These are phyloP conservation scores for Nyctalus aviator DNA, from an alignment of 2,797 vertebrate genomes.

Conservation along the genomic window DNA sequence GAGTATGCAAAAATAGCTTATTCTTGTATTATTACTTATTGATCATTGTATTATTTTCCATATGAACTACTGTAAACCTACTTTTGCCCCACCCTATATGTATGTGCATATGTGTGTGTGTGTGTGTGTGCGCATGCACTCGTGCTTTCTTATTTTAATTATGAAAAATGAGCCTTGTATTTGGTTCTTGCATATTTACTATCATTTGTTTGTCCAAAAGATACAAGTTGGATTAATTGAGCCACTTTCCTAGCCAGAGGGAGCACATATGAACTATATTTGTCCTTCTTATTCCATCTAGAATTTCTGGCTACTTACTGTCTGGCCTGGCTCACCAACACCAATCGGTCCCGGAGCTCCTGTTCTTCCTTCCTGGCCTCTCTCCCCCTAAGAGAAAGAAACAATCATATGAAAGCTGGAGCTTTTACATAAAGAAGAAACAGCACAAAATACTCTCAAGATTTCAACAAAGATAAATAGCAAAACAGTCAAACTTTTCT, in stretches of 20 bases:
- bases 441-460: background rate
- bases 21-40: too few relatives aligned
- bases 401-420: background rate
- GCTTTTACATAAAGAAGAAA: conserved; percentile 54
- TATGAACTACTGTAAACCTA: background rate
- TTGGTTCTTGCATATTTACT: background rate
- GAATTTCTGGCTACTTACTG: conserved; percentile 87
- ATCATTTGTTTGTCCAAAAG: background rate
- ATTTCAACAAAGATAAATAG: conserved; percentile 25
- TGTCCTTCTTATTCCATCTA: background rate
- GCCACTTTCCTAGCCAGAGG: background rate
- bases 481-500: background rate
- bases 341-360: conserved; percentile 86
- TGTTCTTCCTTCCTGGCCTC: conserved; percentile 84
- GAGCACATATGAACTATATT: background rate
- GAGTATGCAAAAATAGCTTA: background rate
- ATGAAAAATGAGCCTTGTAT: background rate
- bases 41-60: too few relatives aligned
- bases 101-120: too few relatives aligned
- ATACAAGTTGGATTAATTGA: background rate
- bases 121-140: too few relatives aligned
- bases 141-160: background rate
- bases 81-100: background rate
- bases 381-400: conserved; percentile 84
- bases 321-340: conserved; percentile 90